A percentile compares a stretch with the other conserved stretches of the same genome.
Evolutionary conservation across 2,888 invertebrate genomes (phyloP).

Genomic region (Balanococcus diminutus): DNA sequence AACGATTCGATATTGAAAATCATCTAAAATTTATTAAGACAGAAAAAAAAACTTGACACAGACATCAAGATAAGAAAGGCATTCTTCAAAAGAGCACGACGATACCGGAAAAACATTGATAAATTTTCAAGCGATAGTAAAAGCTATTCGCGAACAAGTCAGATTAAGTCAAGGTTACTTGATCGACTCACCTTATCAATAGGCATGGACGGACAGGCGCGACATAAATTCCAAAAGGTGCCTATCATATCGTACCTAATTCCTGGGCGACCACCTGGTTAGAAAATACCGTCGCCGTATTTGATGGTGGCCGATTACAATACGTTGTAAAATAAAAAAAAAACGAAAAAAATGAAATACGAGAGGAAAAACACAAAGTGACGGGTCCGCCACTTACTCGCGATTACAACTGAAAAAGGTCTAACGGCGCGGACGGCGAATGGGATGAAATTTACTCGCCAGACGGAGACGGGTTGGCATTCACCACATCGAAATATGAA

Average conservation of each 20-base stretch:
- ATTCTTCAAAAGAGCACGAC: too few relatives aligned
- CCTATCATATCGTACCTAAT: constrained; percentile 74
- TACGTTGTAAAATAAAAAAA: neutral
- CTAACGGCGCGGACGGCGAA: constrained; percentile 34
- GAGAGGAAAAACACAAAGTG: neutral
- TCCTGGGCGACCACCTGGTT: neutral
- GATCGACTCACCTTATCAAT: constrained; percentile 80
- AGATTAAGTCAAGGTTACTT: constrained; percentile 25
- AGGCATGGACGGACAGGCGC: constrained; percentile 96
- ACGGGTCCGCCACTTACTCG: constrained; percentile 28
- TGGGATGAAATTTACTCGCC: constrained; percentile 28
- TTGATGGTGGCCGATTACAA: too few relatives aligned
- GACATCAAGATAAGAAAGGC: neutral
- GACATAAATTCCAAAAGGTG: constrained; percentile 96
- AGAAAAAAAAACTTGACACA: neutral
- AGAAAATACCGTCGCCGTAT: constrained; percentile 6
- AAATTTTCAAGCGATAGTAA: neutral
- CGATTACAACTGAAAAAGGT: constrained; percentile 45
- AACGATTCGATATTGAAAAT: too few relatives aligned
- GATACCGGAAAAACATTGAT: neutral
- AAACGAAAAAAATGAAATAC: neutral
- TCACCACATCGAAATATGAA: constrained; percentile 30
- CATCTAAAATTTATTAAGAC: neutral
- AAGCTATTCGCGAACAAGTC: neutral
- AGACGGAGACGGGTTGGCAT: constrained; percentile 49